phyloP scores from a whole-genome alignment of 1,140 invertebrate genomes.

The Chironomus striatipennis region DNA sequence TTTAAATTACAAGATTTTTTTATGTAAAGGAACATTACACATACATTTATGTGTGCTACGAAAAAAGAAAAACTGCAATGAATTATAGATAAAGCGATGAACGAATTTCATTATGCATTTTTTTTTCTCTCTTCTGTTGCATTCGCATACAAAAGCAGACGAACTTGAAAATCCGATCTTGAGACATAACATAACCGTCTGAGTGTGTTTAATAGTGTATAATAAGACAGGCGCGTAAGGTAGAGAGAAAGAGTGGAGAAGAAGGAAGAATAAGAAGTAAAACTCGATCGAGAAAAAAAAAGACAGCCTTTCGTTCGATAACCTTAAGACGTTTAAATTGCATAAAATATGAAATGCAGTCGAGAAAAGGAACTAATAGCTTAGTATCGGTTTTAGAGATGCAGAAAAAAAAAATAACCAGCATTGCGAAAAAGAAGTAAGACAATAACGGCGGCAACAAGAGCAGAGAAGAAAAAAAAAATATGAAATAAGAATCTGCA shows the following conservation, averaged over 20 bases:
- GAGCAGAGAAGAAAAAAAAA: too few species aligned
- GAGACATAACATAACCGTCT: neutral
- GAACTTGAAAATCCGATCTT: constrained; percentile 13
- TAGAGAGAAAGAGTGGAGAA: neutral
- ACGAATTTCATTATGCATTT: constrained; percentile 6
- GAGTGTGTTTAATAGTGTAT: constrained; percentile 5
- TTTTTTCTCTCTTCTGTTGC: neutral
- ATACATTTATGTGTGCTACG: too few species aligned
- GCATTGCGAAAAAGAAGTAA: too few species aligned
- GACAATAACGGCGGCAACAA: too few species aligned
- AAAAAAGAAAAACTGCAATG: neutral
- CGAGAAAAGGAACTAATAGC: neutral
- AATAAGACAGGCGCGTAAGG: constrained; percentile 3
- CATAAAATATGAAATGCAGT: constrained; percentile 14
- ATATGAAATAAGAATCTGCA: too few species aligned
- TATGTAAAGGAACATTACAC: too few species aligned
- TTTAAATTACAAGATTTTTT: too few species aligned
- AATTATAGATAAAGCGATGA: neutral
- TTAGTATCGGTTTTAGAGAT: neutral
- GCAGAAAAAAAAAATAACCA: too few species aligned
- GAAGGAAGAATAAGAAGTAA: neutral
- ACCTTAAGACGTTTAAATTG: constrained; percentile 9
- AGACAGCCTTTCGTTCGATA: constrained; percentile 6
- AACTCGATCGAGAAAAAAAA: constrained; percentile 6
- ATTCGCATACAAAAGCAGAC: constrained; percentile 2